phyloP scores from a whole-genome alignment of 1,140 invertebrate genomes.

The Venturia canescens region DNA sequence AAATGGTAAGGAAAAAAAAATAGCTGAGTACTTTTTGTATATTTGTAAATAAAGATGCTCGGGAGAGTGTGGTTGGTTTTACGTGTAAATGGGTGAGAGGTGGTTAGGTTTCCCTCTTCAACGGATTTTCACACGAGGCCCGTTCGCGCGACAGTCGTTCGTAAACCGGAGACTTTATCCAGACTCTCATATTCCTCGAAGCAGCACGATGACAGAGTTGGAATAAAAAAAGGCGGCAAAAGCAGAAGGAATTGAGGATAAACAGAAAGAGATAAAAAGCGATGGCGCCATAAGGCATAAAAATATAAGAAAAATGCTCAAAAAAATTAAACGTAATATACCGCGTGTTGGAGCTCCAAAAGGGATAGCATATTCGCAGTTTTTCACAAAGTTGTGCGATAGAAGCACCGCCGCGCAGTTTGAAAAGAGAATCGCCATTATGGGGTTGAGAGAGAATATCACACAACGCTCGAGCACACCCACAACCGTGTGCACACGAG shows the following conservation, averaged over 20 bases:
- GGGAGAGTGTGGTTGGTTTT: background rate
- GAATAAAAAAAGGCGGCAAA: slow-evolving; percentile 28
- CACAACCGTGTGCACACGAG: background rate
- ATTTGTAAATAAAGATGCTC: background rate
- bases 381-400: slow-evolving; percentile 43
- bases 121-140: slow-evolving; percentile 54
- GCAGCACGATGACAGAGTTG: background rate
- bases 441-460: background rate
- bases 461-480: background rate
- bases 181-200: slow-evolving; percentile 37
- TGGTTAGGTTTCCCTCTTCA: slow-evolving; percentile 40
- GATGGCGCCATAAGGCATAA: slow-evolving; percentile 14
- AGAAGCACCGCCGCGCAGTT: slow-evolving; percentile 37
- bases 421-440: slow-evolving; percentile 24
- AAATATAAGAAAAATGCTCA: slow-evolving; percentile 5
- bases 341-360: background rate
- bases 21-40: background rate
- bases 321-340: slow-evolving; percentile 27
- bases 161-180: slow-evolving; percentile 22
- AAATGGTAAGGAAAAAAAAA: slow-evolving; percentile 52
- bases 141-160: background rate
- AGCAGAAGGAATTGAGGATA: slow-evolving; percentile 18
- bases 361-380: slow-evolving; percentile 23
- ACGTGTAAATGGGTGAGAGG: slow-evolving; percentile 8
- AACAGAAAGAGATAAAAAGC: slow-evolving; percentile 31